Percentiles rank a stretch among this genome's conserved stretches.
These are phyloP conservation scores for Bolinopsis microptera DNA, from an alignment of 37 sponge, comb jelly and placozoan genomes.

Conservation along the genomic window DNA sequence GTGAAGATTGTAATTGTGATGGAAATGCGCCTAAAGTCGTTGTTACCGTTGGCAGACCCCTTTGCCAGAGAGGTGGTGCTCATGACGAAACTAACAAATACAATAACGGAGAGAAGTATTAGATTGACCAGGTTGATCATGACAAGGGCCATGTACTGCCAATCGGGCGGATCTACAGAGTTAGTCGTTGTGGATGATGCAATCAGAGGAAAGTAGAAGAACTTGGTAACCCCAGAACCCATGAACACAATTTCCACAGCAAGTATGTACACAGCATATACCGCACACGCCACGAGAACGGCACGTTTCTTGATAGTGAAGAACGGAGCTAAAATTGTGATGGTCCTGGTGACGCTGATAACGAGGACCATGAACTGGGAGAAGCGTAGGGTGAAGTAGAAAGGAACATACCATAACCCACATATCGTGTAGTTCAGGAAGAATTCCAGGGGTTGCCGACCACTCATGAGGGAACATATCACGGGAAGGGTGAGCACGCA, in stretches of 20 bases:
- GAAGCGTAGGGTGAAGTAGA: not conserved
- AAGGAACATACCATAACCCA: not conserved
- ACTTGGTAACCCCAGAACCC: not conserved
- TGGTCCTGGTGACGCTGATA: not conserved
- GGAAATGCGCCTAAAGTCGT: not conserved
- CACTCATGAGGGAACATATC: not conserved
- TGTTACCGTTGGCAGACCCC: not conserved
- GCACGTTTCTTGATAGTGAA: not conserved
- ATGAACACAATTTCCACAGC: not conserved
- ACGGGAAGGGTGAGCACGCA: not conserved
- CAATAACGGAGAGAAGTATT: not conserved
- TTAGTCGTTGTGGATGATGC: not conserved
- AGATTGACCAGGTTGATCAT: not conserved
- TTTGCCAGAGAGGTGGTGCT: not conserved
- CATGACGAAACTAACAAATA: not conserved
- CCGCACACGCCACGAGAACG: not conserved
- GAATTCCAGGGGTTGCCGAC: not conserved
- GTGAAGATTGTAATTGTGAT: not conserved
- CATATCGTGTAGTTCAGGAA: not conserved
- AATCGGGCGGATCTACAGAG: not conserved
- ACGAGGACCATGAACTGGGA: not conserved
- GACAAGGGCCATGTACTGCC: not conserved
- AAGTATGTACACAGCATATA: not conserved
- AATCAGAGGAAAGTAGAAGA: not conserved
- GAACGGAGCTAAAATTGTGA: not conserved